Evolutionary conservation across 2,113 vertebrate genomes (phyloP).

Genomic region (Bucco capensis): DNA sequence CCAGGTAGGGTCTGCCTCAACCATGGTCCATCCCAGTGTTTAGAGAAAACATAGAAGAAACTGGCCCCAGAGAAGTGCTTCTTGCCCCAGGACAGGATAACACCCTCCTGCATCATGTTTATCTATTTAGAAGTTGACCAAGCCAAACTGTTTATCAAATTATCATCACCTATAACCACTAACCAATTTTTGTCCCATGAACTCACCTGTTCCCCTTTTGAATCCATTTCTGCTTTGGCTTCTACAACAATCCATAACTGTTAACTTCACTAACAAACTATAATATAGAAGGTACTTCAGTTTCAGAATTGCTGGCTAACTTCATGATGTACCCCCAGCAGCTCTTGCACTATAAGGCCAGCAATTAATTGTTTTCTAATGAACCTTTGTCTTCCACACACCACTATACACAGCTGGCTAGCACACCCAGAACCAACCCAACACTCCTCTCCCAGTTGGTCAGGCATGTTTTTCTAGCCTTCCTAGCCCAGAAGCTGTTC

Average conservation of each 20-base stretch:
- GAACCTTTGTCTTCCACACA: background rate
- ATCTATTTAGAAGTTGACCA: background rate
- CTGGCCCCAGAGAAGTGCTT: background rate
- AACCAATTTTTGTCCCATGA: background rate
- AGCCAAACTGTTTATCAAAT: background rate
- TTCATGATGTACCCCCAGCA: background rate
- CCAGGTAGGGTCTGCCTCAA: background rate
- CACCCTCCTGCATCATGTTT: background rate
- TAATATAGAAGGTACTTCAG: background rate
- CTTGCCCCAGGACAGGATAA: background rate
- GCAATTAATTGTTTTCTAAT: background rate
- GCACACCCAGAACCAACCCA: background rate
- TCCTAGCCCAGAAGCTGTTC: background rate
- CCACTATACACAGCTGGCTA: background rate
- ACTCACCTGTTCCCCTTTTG: background rate
- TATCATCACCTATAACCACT: background rate
- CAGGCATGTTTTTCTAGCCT: background rate
- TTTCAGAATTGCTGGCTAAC: background rate
- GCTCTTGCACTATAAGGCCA: background rate
- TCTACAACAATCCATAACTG: background rate
- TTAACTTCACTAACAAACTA: background rate
- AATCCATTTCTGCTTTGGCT: background rate
- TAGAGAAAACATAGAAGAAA: background rate
- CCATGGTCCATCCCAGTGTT: background rate
- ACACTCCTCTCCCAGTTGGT: background rate